These are phyloP conservation scores for Balaeniceps rex DNA, from an alignment of 2,113 vertebrate genomes.

Conservation along the genomic window DNA sequence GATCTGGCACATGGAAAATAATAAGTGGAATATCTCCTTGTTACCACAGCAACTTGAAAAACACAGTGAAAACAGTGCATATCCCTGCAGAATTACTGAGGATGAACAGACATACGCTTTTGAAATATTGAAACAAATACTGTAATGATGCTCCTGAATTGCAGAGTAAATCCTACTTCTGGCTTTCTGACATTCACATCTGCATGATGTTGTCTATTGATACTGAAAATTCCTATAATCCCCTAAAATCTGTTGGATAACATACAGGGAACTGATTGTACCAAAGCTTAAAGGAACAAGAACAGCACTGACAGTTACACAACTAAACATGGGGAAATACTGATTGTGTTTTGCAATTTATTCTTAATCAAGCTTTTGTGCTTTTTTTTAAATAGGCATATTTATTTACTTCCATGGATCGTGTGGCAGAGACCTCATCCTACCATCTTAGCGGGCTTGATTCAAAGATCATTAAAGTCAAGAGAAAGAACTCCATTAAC, in stretches of 20 bases:
- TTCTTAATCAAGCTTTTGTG: not conserved
- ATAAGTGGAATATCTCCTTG: slow-evolving; percentile 3
- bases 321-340: not conserved
- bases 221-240: not conserved
- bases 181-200: too few species aligned
- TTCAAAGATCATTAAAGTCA: not conserved
- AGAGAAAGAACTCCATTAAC: not conserved
- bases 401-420: not conserved
- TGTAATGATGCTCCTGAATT: not conserved
- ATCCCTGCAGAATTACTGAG: slow-evolving; percentile 40
- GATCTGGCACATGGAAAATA: slow-evolving; percentile 4
- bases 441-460: not conserved
- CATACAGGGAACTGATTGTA: not conserved
- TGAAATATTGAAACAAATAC: slow-evolving; percentile 18
- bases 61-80: slow-evolving; percentile 31
- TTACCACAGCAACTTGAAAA: slow-evolving; percentile 35
- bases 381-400: not conserved
- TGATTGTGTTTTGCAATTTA: not conserved
- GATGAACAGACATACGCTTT: slow-evolving; percentile 29
- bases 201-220: not conserved
- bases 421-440: not conserved
- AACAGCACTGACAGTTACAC: not conserved
- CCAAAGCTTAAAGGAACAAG: not conserved
- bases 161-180: slow-evolving; percentile 9
- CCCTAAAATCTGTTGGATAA: not conserved